Base-by-base conservation (phyloP, 2,113 vertebrate species). In the Carassius auratus region DNA sequence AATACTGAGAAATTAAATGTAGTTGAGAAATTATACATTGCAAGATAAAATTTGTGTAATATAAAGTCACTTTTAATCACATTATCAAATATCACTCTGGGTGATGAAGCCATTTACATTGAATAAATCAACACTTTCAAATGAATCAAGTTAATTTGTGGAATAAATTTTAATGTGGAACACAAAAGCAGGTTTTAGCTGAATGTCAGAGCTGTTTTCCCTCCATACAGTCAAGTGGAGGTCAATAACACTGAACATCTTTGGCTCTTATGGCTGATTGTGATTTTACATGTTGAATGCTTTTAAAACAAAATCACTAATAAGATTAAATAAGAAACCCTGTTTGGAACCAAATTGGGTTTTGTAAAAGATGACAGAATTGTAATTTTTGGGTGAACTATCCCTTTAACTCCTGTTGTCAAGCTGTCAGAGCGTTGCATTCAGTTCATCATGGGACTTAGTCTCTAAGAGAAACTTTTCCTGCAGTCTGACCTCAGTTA, bases 401-500 rank as follows among this genome's bases (percentile, higher is more conserved):
- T 81, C 50, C 26, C 23, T 81, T 81, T 52, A 81, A 81, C 62
- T 81, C 5, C 30, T 69, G 42, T 81, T 52, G 26, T 52, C 45
- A 68, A 45, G 26, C 17, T 81, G 15, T 52, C 62, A 68, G 4
- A 26, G 7, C 0, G 1, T 30, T 81, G 17, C 10, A 8, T 69
- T 26, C 61, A 50, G 23, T 73, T 23, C 17, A 83, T 1, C 30
- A 6, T 55, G 68, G 66, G 81, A 57, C 50, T 83, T 55, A 21
- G 66, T 14, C 30, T 8, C 48, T 26, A 10, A 55, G 17, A 59
- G 30, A 71, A 83, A 38, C 66, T 73, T 83, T 17, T 73, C 19
- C 81, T n/a, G 12, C 14, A 74, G 21, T 59, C 66, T 83, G 68
- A 83, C 48, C 66, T 52, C 48, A 83, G 68, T 83, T 82, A 82